Percentiles rank a stretch among this genome's conserved stretches.
Conservation (phyloP, 2,797 vertebrate genomes). For the Steatocranus sp. region DNA sequence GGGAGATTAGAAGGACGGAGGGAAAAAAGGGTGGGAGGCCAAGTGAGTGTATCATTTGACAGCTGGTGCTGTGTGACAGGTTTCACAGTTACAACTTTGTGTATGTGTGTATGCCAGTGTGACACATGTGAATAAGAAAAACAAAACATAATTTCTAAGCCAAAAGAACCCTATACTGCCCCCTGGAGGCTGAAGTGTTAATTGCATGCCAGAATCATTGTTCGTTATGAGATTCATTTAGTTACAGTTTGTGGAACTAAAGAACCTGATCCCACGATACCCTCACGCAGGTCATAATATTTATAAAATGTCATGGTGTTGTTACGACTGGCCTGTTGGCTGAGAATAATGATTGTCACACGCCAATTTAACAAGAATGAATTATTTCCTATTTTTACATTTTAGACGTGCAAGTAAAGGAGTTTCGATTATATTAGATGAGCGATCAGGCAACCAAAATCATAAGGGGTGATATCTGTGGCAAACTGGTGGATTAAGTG, state of each 20-base stretch:
- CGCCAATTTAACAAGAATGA: not conserved
- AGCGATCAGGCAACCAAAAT: not conserved
- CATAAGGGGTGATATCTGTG: not conserved
- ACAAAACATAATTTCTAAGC: not conserved
- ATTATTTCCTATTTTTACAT: not conserved
- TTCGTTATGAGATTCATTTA: not conserved
- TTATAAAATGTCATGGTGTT: not conserved
- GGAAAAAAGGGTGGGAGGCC: constrained; percentile 12
- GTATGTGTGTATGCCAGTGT: not conserved
- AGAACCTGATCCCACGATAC: not conserved
- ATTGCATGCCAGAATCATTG: not conserved
- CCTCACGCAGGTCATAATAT: not conserved
- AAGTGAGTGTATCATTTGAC: constrained; percentile 37
- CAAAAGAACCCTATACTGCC: not conserved
- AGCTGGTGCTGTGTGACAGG: constrained; percentile 15
- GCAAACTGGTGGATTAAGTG: not conserved
- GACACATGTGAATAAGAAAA: not conserved
- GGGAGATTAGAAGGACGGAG: constrained; percentile 35
- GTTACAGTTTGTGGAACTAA: not conserved
- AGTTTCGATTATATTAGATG: not conserved
- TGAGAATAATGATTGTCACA: not conserved
- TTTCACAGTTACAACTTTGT: constrained; percentile 8
- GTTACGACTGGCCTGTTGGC: not conserved
- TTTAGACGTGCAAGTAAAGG: not conserved
- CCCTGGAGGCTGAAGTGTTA: not conserved